Evolutionary conservation across 2,113 vertebrate genomes (phyloP), one percentile per base, ranked within the genome.

Genomic region (Paramormyrops kingsleyae): DNA sequence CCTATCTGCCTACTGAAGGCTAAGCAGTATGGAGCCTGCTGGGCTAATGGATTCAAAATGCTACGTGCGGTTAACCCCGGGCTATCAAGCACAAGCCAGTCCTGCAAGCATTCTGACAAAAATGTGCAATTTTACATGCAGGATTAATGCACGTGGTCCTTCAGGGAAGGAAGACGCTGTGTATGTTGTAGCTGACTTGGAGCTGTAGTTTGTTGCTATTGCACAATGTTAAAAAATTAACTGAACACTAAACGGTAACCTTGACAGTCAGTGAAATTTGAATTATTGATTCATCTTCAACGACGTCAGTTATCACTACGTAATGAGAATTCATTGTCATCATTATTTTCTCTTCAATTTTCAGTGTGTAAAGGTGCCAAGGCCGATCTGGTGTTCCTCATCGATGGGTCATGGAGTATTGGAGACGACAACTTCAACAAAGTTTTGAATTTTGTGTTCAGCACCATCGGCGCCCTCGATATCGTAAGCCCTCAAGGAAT

Each of bases 371-470:
- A 95, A 95, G 99, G 98, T 66, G 98, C 99, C 91, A 99, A 99
- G 93, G 99, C 99, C 49, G 99, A 99, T 91, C 95, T 99, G 94
- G 99, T 99, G 59, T 99, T 99, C 95, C 95, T 99, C 91, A 98
- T 99, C 7, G 99, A 99, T 90, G 98, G 98, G 77, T 99, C 99
- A 39, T 99, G 99, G 99, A 99, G 98, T 96, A 99, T 99, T 74
- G 98, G 99, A 84, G 99, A 99, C 44, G 98, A 99, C 62, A 99
- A 98, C 96, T 99, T 99, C 94, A 94, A 92, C 92, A 99, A 99
- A 96, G 98, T 99, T 90, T 95, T 99, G 90, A 98, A 99, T 94
- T 99, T 99, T 94, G 97, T 99, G 92, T 98, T 96, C 47, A 97
- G 97, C 91, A 99, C 98, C 91, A 97, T 99, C 74, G 97, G 98